Evolutionary conservation across 2,888 invertebrate genomes (phyloP).

Genomic region (Galerucella calmariensis): DNA sequence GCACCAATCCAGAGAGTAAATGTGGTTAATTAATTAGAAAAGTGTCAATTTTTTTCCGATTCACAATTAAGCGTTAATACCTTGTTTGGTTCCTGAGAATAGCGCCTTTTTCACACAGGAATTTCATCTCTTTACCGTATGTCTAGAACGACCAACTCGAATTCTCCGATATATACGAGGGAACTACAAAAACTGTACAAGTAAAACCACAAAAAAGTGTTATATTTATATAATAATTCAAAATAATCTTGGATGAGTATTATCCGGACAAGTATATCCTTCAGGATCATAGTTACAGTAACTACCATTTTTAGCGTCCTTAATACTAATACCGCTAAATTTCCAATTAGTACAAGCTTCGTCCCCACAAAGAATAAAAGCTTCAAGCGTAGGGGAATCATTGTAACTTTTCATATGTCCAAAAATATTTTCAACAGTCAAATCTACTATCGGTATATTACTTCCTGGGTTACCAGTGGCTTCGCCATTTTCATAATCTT

Average conservation of each 20-base stretch:
- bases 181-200: background rate
- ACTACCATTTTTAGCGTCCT: conserved; percentile 30
- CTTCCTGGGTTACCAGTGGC: conserved; percentile 18
- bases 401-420: conserved; percentile 28
- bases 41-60: conserved; percentile 36
- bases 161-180: background rate
- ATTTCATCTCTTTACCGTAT: conserved; percentile 26
- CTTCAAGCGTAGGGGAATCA: conserved; percentile 18
- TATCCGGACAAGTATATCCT: conserved; percentile 30
- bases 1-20: conserved; percentile 37
- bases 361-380: conserved; percentile 21
- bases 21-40: conserved; percentile 45
- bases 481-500: conserved; percentile 26
- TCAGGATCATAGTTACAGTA: conserved; percentile 38
- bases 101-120: conserved; percentile 35
- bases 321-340: conserved; percentile 36
- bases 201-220: no score
- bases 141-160: background rate
- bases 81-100: conserved; percentile 46
- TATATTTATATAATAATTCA: background rate
- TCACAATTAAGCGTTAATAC: conserved; percentile 45
- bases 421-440: conserved; percentile 21
- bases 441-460: conserved; percentile 28
- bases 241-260: background rate
- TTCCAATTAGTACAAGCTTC: conserved; percentile 30